These are phyloP conservation scores for Oncorhynchus clarkii DNA, from an alignment of 2,113 vertebrate genomes.

Conservation along the genomic window DNA sequence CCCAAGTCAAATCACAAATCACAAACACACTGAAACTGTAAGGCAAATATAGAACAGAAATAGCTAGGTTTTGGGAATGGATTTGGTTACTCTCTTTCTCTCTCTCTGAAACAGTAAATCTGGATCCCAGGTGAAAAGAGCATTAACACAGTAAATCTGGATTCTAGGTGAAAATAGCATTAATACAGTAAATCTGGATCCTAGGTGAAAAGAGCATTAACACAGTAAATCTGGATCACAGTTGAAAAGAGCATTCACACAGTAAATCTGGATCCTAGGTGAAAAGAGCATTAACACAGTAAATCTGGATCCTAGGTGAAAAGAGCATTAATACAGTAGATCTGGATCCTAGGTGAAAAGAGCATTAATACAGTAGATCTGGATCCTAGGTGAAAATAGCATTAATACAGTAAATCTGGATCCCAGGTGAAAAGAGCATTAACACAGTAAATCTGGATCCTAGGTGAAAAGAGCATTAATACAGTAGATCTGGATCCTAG, in stretches of 20 bases:
- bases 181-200: too few relatives aligned
- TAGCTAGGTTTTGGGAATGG: constrained; percentile 8
- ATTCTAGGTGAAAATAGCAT: neutral
- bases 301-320: too few relatives aligned
- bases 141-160: too few relatives aligned
- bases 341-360: neutral
- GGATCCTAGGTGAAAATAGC: neutral
- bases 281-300: constrained; percentile 6
- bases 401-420: too few relatives aligned
- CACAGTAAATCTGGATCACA: too few relatives aligned
- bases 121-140: neutral
- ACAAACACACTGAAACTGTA: constrained; percentile 7
- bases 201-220: constrained; percentile 24
- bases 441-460: neutral
- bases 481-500: constrained; percentile 23
- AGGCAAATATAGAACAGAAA: constrained; percentile 51
- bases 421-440: constrained; percentile 21
- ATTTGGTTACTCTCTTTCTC: neutral
- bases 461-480: constrained; percentile 17
- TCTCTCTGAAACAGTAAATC: neutral
- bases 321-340: too few relatives aligned
- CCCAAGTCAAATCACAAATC: too few relatives aligned
- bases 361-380: too few relatives aligned
- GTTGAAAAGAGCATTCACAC: constrained; percentile 31
- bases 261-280: constrained; percentile 14